Evolutionary conservation across 2,113 vertebrate genomes (phyloP).

Genomic region (Pogonocichla stellata): DNA sequence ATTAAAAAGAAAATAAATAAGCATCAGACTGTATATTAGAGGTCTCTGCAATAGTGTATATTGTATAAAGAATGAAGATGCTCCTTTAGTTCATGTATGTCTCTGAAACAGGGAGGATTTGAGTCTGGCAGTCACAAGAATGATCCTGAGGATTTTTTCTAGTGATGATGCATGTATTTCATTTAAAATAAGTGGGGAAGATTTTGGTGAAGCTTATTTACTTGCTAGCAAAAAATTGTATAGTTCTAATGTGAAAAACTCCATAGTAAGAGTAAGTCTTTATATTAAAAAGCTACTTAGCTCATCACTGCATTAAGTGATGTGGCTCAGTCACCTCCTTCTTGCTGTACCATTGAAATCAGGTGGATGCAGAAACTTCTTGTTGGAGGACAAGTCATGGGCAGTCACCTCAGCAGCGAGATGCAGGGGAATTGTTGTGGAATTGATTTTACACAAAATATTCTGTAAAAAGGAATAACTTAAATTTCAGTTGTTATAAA

Average conservation of each 20-base stretch:
- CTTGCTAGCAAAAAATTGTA: neutral
- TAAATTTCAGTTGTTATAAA: neutral
- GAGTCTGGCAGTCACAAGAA: neutral
- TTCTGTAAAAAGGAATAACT: neutral
- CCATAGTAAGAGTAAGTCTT: neutral
- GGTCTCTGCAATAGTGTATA: neutral
- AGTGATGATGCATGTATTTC: neutral
- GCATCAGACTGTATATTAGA: neutral
- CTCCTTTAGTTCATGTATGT: neutral
- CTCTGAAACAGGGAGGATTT: neutral
- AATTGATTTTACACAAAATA: neutral
- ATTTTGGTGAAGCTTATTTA: neutral
- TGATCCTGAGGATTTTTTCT: neutral
- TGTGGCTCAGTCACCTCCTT: neutral
- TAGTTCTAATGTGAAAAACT: neutral
- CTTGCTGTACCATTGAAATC: neutral
- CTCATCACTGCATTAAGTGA: neutral
- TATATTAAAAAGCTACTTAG: neutral
- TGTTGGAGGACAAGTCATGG: neutral
- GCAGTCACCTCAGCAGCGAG: neutral
- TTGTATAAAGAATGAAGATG: neutral
- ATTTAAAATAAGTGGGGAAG: neutral
- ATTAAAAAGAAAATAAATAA: neutral
- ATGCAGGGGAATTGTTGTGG: neutral
- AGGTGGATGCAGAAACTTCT: neutral